Evolutionary conservation across 2,113 vertebrate species (phyloP).

Genomic region (Xenopus tropicalis): DNA sequence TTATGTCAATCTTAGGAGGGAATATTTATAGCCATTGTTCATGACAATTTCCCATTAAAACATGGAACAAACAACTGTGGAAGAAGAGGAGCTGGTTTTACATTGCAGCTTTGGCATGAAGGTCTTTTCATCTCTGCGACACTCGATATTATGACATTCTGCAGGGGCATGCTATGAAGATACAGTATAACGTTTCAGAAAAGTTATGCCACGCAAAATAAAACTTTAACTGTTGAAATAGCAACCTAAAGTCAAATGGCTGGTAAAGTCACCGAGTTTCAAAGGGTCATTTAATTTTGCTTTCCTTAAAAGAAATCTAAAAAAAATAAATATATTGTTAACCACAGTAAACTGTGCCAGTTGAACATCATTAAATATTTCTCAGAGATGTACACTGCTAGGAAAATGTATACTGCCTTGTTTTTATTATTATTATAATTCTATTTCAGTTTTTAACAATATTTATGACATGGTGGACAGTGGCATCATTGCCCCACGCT

Average conservation of each 20-base stretch:
- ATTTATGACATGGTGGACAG: too few species aligned
- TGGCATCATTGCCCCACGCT: too few species aligned
- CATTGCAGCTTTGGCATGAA: conserved; percentile 63
- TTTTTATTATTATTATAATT: too few species aligned
- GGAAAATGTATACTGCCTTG: too few species aligned
- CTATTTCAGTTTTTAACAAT: too few species aligned
- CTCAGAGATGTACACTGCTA: too few species aligned
- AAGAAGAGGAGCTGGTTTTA: conserved; percentile 56
- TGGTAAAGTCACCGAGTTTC: conserved; percentile 51
- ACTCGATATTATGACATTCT: conserved; percentile 68
- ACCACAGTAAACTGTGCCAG: too few species aligned
- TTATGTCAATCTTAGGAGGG: background rate
- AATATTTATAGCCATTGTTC: background rate
- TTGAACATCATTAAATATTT: too few species aligned
- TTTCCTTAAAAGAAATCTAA: conserved; percentile 64
- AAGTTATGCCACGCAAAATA: conserved; percentile 75
- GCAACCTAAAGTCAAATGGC: conserved; percentile 60
- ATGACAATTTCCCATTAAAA: background rate
- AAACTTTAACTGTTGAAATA: conserved; percentile 69
- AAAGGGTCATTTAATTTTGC: conserved; percentile 67
- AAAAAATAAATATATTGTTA: conserved; percentile 45
- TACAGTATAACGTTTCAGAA: conserved; percentile 76
- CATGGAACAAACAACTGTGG: conserved; percentile 50
- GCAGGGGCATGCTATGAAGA: conserved; percentile 72
- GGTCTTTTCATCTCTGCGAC: conserved; percentile 70